Evolutionary conservation across 2,797 vertebrate genomes (phyloP), one percentile per base, ranked within the genome.

Genomic region (Helostoma temminkii): DNA sequence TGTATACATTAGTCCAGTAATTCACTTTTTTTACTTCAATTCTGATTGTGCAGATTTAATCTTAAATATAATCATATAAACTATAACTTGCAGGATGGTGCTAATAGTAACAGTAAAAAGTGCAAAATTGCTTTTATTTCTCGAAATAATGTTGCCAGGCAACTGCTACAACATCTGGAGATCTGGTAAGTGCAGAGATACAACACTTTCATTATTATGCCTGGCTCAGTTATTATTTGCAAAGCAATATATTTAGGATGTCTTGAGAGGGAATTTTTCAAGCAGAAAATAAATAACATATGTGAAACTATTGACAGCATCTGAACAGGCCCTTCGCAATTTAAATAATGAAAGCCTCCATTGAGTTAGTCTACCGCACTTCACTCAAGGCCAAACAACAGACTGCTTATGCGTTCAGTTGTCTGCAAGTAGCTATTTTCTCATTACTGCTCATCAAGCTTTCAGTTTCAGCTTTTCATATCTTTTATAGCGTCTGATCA

Each of bases 101-200:
- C n/a, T n/a, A n/a, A n/a, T 39, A 25, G 42, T 15, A 53, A 62
- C 57, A 48, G n/a, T n/a, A 25, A 45, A 76, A 52, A 42, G 39
- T 18, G 18, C 34, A 14, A 56, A 65, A 69, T 60, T 75, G 22
- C 37, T 71, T 74, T 78, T 50, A 57, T 71, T 58, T 80, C 34
- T 41, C 15, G 41, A 54, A 58, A 47, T 70, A 47, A 67, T 25
- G 76, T 80, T 79, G 53, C 86, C 57, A 70, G 66, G 74, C 73
- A 85, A 87, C 81, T 53, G 68, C 56, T 30, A 9, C 53, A 55
- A 65, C 77, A 70, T 77, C 69, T 72, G 72, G 48, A 49, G 6
- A 54, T 71, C 25, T 24, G 32, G 12, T 34, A n/a, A 5, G 48
- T 58, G 74, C 53, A 32, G 41, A 71, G 68, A 80, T 67, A 42